Evolutionary conservation across 2,113 vertebrate genomes (phyloP), one percentile per base, ranked within the genome.

Genomic region (Eulacestoma nigropectus): DNA sequence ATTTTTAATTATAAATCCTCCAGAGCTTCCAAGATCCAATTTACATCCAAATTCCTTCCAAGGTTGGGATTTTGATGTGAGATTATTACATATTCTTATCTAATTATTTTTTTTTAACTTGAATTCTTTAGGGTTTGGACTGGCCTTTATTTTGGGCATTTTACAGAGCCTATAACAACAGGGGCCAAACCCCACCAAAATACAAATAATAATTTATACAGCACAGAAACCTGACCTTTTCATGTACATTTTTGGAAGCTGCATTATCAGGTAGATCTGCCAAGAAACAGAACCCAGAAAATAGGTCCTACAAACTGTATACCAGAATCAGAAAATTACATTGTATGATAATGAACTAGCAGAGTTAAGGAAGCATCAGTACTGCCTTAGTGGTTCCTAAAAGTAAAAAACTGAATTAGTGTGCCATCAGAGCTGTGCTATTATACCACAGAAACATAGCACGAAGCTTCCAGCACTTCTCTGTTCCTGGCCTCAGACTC

Each of bases 341-440:
- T 91, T 96, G 78, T 74, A 95, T 93, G 87, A 90, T 86, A 94
- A 97, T 94, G 93, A 96, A 83, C 47, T 13, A 39, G 68, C 64
- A n/a, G 80, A 92, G 93, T 52, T 94, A 92, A 91, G 90, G 82
- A 96, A 89, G 59, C 67, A 95, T 83, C 88, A 90, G 12, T 74
- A 20, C 63, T 70, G 87, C 70, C 68, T 96, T 87, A 93, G 93
- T 84, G 87, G 82, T 80, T 93, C 70, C 93, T 96, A 63, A 95
- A 62, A 94, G 95, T 87, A 32, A 96, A 93, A 91, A 95, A 93
- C 27, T 70, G 88, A 94, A 97, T 96, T 94, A 94, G 41, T 88
- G 90, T 84, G 91, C 85, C 64, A 89, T 95, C 95, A 93, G 68
- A 87, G 70, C 87, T 41, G 67, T 73, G 89, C 39, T 70, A 20